These are phyloP conservation scores for Macaria liturata DNA, from an alignment of 2,888 invertebrate species.

Conservation along the genomic window DNA sequence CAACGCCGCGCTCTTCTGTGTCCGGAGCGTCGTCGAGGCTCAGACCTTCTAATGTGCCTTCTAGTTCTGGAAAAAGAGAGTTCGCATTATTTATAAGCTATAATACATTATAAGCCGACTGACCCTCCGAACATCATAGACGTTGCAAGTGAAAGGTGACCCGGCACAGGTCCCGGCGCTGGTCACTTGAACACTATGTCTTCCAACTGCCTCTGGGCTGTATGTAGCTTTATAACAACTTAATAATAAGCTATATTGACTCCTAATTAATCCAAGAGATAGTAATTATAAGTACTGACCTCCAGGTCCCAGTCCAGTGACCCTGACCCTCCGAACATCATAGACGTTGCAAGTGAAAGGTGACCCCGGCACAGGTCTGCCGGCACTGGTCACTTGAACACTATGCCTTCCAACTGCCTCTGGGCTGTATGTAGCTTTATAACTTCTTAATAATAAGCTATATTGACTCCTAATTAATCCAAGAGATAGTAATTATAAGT, in stretches of 20 bases:
- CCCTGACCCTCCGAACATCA: conserved; percentile 92
- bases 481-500: not conserved
- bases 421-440: conserved; percentile 91
- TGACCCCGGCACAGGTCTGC: conserved; percentile 93
- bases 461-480: no score
- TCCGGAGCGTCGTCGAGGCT: conserved; percentile 72
- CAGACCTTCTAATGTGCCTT: conserved; percentile 76
- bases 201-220: conserved; percentile 93
- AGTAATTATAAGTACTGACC: conserved; percentile 45
- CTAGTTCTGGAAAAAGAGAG: conserved; percentile 60
- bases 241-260: no score
- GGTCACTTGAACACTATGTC: conserved; percentile 92
- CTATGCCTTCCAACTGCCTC: conserved; percentile 94
- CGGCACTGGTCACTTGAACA: conserved; percentile 91
- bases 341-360: conserved; percentile 98
- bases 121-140: conserved; percentile 95
- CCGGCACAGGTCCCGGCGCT: conserved; percentile 95
- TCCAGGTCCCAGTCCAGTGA: conserved; percentile 85
- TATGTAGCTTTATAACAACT: conserved; percentile 90
- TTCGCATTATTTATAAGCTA: no score
- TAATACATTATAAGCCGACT: conserved; percentile 21
- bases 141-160: conserved; percentile 96
- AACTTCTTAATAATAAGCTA: no score
- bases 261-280: no score
- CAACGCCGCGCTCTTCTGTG: conserved; percentile 72